Base-by-base conservation (phyloP, 2,797 vertebrate genomes). In the Setipinna tenuifilis region DNA sequence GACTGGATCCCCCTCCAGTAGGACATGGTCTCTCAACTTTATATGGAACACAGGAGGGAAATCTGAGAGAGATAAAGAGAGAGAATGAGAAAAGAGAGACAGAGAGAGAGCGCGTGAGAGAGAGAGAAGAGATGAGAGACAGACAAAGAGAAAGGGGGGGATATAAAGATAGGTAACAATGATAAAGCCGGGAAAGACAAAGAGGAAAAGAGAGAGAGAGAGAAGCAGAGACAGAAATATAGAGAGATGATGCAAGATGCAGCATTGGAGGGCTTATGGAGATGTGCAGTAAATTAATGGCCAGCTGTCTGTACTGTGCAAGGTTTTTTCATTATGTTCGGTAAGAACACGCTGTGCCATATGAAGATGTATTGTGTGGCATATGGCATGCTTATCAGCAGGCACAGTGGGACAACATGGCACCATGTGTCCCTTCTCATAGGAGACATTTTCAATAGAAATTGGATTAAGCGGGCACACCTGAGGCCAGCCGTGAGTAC, bases 31-130 rank as follows among this genome's bases (percentile, higher is more conserved):
- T 95, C 98, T 97, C 91, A 99, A 94, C 88, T 99, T 99, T 91
- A 99, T 98, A 92, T 99, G 98, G 94, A 99, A 99, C 85, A 99
- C 93, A 4, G 98, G 98, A 85, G 97, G 96, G 81, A 99, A 99
- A 92, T 99, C 98, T 99, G 91, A 50, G 75, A 54, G 57, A 83
- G 0, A 48, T 23, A 84, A 21, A 31, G 31, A 87, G 86, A 19
- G 54, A 86, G 57, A 61, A 28, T 6, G 50, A 54, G 50, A 54
- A 7, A 54, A 54, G 57, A 83, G 0, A 48, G 31, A 54, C 9
- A 54, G 82, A 84, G 83, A 85, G 0, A 68, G 50, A 71, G 41
- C 31, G 0, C 83, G 58, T 9, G 25, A 50, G 75, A 54, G 57
- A 82, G 0, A 48, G 25, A 54, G 61, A 9, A 3, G 50, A 54